Conservation (phyloP, 2,113 vertebrate species). For the Marcusenius ussheri region DNA sequence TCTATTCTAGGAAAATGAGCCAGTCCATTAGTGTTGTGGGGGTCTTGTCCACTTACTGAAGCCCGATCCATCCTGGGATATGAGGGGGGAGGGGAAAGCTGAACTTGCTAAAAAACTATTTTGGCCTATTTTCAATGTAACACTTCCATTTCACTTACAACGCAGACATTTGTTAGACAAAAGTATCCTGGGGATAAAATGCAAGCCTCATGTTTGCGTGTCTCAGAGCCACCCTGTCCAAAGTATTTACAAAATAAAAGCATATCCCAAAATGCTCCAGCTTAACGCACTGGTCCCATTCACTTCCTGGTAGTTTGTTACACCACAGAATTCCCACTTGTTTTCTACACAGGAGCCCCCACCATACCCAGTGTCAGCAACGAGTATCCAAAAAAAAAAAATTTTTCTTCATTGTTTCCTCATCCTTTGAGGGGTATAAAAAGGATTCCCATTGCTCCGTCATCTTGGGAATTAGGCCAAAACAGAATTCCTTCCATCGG, state of each 20-base stretch:
- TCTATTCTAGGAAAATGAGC: neutral
- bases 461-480: neutral
- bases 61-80: neutral
- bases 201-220: neutral
- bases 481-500: neutral
- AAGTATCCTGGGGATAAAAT: neutral
- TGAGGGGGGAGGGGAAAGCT: neutral
- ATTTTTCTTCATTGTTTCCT: neutral
- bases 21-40: neutral
- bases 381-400: neutral
- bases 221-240: neutral
- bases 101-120: neutral
- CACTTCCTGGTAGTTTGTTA: neutral
- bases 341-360: neutral
- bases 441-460: neutral
- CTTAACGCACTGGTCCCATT: neutral
- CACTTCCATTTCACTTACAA: neutral
- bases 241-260: conserved; percentile 59
- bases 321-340: neutral
- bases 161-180: neutral
- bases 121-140: neutral
- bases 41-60: neutral
- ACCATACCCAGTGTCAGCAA: neutral
- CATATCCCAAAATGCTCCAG: conserved; percentile 26
- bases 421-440: neutral